Conservation (phyloP, 2,797 vertebrate species). For the Poeciliopsis turneri region DNA sequence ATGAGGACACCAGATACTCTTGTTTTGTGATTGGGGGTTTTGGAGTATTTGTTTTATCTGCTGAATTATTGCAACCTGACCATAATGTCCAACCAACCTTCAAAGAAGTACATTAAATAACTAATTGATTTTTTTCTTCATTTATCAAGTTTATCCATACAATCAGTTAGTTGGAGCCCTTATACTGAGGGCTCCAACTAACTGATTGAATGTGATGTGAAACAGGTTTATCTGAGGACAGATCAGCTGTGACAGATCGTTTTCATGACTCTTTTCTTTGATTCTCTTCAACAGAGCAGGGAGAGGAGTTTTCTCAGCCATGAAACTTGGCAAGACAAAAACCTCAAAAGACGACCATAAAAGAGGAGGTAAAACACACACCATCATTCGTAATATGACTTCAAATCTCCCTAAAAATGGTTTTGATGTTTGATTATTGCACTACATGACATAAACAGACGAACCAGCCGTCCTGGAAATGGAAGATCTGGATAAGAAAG, state of each 20-base stretch:
- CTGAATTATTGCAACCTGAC: constrained; percentile 21
- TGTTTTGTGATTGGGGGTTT: constrained; percentile 77
- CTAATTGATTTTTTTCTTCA: not conserved
- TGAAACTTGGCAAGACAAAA: constrained; percentile 94
- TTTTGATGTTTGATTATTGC: not conserved
- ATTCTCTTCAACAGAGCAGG: constrained; percentile 83
- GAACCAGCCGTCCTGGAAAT: constrained; percentile 91
- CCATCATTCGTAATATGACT: not conserved
- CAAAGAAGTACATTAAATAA: not conserved
- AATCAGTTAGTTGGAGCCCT: no score
- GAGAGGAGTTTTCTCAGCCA: constrained; percentile 94
- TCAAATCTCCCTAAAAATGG: not conserved
- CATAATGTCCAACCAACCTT: not conserved
- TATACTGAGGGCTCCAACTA: not conserved
- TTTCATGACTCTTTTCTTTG: constrained; percentile 16
- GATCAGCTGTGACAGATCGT: constrained; percentile 14
- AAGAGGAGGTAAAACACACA: constrained; percentile 82
- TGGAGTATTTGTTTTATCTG: constrained; percentile 31
- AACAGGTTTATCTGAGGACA: not conserved
- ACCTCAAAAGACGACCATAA: constrained; percentile 87
- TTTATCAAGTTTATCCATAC: not conserved
- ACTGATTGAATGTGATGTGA: not conserved
- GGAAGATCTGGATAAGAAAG: constrained; percentile 89
- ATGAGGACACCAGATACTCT: constrained; percentile 78
- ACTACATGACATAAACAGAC: constrained; percentile 71